Evolutionary conservation across 2,113 vertebrate species (phyloP), one percentile per base, ranked within the genome.

Genomic region (Perca flavescens): DNA sequence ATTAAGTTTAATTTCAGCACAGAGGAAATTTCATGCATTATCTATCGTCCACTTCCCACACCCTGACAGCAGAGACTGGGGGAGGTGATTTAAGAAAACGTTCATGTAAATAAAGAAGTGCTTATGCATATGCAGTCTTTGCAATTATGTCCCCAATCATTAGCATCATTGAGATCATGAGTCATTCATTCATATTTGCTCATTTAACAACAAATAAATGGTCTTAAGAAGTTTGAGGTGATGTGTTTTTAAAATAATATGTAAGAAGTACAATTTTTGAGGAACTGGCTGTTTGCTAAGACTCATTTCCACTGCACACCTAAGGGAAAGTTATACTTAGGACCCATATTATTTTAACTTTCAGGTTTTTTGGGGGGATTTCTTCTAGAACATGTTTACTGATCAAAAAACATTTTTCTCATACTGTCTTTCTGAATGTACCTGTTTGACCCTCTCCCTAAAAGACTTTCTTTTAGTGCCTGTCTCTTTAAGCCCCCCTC

Each of bases 1-100:
- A 77, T 69, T 13, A 56, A 65, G 34, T 54, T 67, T 36, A 21
- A 68, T 54, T 34, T 36, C 49, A 40, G 50, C 19, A 36, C 25
- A 57, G 8, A 36, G 25, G 3, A 65, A 49, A 65, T 58, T 5
- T 74, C 4, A 58, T 22, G 12, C 16, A 8, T 28, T n/a, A 28
- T 31, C 50, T 58, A 6, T 22, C 64, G 64, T 54, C 19, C 5
- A 47, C 22, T 17, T n/a, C 17, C 19, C 11, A 9, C 36, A 17
- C 50, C 36, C 14, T 53, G 49, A 56, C 16, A 73, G 49, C 40
- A 15, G 21, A 17, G 6, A 43, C 60, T 52, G 5, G 14, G 31
- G 47, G 49, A 1, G 13, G 54, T 28, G 34, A 57, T 17, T 86
- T 12, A 21, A 34, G 34, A 56, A 72, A 77, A 60, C 12, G 46